Evolutionary conservation across 2,113 vertebrate species (phyloP).

Genomic region (Dipodomys stephensi): DNA sequence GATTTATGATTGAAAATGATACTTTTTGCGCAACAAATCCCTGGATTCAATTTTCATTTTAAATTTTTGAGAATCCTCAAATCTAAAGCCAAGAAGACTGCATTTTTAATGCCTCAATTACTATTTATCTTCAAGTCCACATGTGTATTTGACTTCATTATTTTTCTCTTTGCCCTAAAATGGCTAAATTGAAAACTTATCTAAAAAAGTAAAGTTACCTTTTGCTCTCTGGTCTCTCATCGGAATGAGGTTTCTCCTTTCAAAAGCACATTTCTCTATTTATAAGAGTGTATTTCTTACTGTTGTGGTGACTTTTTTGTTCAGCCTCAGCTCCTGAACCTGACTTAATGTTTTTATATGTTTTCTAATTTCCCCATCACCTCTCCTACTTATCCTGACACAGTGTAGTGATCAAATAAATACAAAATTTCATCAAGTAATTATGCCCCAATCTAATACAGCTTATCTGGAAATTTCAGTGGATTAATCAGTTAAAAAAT

Average conservation of each 20-base stretch:
- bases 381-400: too few species aligned
- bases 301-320: too few species aligned
- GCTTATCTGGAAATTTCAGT: background rate
- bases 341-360: too few species aligned
- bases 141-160: background rate
- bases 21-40: background rate
- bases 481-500: background rate
- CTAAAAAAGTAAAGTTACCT: background rate
- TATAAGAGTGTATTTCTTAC: background rate
- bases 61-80: background rate
- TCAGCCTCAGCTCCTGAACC: too few species aligned
- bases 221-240: background rate
- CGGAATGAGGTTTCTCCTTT: background rate
- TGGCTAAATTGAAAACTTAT: background rate
- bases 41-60: background rate
- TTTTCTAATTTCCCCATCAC: too few species aligned
- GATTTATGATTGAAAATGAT: background rate
- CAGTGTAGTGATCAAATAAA: background rate
- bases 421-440: background rate
- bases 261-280: conserved; percentile 9
- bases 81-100: background rate
- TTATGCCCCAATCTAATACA: background rate
- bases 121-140: background rate
- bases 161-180: background rate
- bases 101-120: background rate